These are phyloP conservation scores for Tachuris rubrigastra DNA, from an alignment of 2,113 vertebrate species.

Conservation along the genomic window DNA sequence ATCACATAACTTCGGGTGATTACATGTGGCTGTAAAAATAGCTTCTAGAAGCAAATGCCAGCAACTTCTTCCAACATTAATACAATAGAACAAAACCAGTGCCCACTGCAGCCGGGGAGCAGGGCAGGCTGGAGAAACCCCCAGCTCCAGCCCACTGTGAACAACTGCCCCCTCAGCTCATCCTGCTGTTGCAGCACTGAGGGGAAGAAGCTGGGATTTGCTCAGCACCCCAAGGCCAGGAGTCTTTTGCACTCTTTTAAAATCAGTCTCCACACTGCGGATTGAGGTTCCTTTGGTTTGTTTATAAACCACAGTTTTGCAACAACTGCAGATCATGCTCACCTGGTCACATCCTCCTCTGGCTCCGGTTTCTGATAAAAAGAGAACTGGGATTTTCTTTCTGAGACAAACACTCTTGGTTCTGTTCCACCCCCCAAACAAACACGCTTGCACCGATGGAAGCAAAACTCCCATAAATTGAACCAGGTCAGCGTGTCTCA, in stretches of 20 bases:
- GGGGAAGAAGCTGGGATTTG: neutral
- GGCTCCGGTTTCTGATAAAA: neutral
- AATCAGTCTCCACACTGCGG: neutral
- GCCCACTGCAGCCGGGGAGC: neutral
- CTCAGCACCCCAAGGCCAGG: neutral
- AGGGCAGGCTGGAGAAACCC: neutral
- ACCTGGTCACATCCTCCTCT: neutral
- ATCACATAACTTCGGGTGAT: neutral
- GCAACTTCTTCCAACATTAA: conserved; percentile 24
- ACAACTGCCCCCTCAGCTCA: neutral
- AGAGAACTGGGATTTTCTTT: neutral
- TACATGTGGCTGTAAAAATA: conserved; percentile 9
- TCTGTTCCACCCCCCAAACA: neutral
- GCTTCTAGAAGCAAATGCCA: neutral
- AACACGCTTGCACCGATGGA: neutral
- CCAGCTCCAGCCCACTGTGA: neutral
- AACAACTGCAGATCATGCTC: neutral
- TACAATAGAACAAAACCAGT: neutral
- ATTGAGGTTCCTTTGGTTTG: neutral
- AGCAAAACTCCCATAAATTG: conserved; percentile 3
- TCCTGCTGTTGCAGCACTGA: neutral
- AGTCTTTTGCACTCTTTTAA: neutral
- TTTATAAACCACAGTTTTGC: neutral
- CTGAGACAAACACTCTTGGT: neutral
- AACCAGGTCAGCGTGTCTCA: conserved; percentile 48